Conservation (phyloP, 2,888 invertebrate species). For the Belgica antarctica region DNA sequence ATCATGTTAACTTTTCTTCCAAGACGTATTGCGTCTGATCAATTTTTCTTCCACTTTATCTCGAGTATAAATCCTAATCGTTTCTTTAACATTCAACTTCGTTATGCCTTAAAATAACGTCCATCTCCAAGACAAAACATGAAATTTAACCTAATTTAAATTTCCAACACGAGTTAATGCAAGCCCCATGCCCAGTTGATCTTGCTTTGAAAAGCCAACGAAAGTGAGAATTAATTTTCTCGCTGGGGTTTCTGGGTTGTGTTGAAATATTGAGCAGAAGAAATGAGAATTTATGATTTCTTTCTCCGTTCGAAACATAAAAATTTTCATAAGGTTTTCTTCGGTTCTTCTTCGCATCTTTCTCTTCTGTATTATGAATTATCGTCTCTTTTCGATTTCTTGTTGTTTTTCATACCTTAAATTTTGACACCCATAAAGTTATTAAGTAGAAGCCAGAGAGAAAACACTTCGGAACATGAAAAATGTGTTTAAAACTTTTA, state of each 20-base stretch:
- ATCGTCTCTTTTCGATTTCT: conserved; percentile 3
- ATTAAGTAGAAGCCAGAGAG: neutral
- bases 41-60: too few species aligned
- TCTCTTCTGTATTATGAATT: neutral
- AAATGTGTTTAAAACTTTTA: conserved; percentile 29
- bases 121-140: too few species aligned
- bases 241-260: neutral
- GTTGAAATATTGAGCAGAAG: neutral
- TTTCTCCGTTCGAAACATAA: neutral
- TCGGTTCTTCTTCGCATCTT: neutral
- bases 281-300: conserved; percentile 6
- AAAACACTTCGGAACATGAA: conserved; percentile 9
- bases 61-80: too few species aligned
- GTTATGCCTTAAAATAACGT: too few species aligned
- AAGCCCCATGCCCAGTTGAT: neutral
- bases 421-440: conserved; percentile 31
- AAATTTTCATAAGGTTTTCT: neutral
- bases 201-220: too few species aligned
- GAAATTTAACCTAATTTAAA: too few species aligned
- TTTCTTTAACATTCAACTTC: too few species aligned
- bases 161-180: too few species aligned
- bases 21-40: too few species aligned
- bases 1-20: too few species aligned
- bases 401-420: conserved; percentile 1
- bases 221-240: neutral